Percentiles rank a stretch among this genome's conserved stretches.
These are phyloP conservation scores for Tragelaphus imberbis DNA, from an alignment of 2,113 vertebrate genomes.

Conservation along the genomic window DNA sequence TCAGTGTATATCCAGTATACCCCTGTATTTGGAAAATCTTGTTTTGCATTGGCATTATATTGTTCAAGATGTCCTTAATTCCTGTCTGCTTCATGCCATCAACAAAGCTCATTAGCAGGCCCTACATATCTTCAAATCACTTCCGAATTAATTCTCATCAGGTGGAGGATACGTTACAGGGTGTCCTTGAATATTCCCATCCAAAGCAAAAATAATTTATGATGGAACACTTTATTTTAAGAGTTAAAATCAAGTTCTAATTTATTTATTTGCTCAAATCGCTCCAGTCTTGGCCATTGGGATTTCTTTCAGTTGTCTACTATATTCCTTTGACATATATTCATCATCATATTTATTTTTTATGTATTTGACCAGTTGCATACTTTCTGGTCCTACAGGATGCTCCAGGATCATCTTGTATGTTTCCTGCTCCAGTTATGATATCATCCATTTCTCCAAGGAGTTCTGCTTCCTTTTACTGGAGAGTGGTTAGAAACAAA, in stretches of 20 bases:
- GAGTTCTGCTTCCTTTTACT: neutral
- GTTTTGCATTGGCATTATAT: neutral
- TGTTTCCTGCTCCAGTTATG: neutral
- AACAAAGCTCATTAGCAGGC: neutral
- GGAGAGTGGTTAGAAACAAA: neutral
- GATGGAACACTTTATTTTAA: neutral
- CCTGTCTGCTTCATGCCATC: neutral
- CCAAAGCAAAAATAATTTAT: neutral
- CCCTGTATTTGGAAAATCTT: neutral
- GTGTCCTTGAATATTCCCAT: neutral
- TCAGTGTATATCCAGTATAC: no score
- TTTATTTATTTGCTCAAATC: neutral
- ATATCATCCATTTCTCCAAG: neutral
- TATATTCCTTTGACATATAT: neutral
- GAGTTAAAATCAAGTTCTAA: neutral
- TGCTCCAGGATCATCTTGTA: neutral
- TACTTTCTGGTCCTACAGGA: neutral
- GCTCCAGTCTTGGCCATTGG: neutral
- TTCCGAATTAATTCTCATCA: neutral
- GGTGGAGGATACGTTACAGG: neutral
- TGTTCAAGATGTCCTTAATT: neutral
- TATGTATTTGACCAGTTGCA: rapidly evolving
- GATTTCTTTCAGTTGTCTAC: neutral
- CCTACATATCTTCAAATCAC: neutral
- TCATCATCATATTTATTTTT: neutral